A percentile compares a stretch with the other conserved stretches of the same genome.
Evolutionary conservation across 2,797 vertebrate species (phyloP).

Genomic region (Phaenicophaeus curvirostris): DNA sequence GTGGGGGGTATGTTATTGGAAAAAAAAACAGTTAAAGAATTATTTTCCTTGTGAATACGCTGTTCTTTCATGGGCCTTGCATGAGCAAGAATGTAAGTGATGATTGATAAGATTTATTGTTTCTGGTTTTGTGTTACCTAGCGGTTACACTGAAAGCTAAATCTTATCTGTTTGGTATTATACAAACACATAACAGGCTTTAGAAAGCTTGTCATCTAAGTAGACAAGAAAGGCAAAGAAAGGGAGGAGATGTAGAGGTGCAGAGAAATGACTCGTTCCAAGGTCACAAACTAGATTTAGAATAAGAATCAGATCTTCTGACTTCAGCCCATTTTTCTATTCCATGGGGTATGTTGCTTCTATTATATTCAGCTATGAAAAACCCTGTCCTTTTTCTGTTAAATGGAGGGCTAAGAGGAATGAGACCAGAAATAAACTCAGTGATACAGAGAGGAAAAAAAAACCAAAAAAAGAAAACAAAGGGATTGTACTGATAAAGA

Average conservation of each 20-base stretch:
- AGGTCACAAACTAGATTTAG: background rate
- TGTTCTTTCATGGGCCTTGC: background rate
- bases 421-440: background rate
- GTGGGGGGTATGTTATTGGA: background rate
- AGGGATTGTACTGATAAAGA: background rate
- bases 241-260: background rate
- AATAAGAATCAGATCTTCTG: background rate
- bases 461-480: background rate
- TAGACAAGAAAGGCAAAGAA: background rate
- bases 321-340: background rate
- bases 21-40: background rate
- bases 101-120: background rate
- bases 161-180: background rate
- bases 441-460: fast-evolving
- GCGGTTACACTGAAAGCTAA: background rate
- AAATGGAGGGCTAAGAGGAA: background rate
- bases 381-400: background rate
- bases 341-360: background rate
- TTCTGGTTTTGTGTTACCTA: background rate
- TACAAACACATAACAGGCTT: background rate
- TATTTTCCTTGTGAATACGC: background rate
- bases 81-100: background rate
- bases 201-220: background rate
- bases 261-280: background rate
- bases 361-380: background rate